Percentiles rank a stretch among this genome's conserved stretches.
These are phyloP conservation scores for Prolemur simus DNA, from an alignment of 2,113 vertebrate genomes.

Conservation along the genomic window DNA sequence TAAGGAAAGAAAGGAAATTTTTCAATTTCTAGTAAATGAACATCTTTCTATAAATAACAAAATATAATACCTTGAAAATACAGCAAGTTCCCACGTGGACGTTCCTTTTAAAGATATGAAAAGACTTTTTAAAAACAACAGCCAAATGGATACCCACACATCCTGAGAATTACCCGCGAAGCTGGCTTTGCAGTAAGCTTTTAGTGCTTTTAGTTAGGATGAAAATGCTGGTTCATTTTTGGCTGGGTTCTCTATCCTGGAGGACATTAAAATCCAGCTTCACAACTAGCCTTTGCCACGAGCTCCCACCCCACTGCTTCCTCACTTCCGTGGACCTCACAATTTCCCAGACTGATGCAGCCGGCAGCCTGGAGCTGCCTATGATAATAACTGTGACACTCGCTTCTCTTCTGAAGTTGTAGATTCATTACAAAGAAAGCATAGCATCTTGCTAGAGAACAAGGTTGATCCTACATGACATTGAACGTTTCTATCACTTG, in stretches of 20 bases:
- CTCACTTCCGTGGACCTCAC: neutral
- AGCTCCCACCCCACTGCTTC: neutral
- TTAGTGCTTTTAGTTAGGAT: neutral
- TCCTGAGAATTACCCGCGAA: neutral
- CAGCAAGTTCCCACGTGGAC: neutral
- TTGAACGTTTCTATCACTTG: slow-evolving; percentile 30
- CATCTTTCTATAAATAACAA: slow-evolving; percentile 11
- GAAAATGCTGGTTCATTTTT: neutral
- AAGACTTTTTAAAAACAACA: neutral
- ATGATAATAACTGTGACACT: slow-evolving; percentile 34
- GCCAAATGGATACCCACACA: neutral
- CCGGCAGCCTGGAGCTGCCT: slow-evolving; percentile 40
- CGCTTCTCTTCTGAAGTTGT: slow-evolving; percentile 36
- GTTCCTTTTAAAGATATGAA: slow-evolving; percentile 40
- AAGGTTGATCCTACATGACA: neutral
- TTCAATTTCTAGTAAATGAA: neutral
- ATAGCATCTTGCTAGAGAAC: neutral
- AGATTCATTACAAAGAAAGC: slow-evolving; percentile 43
- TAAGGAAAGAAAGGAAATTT: neutral
- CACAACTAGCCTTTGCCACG: neutral
- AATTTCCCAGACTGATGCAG: neutral
- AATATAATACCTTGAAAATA: neutral
- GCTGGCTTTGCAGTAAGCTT: neutral
- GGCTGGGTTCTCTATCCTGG: neutral
- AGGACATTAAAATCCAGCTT: neutral